These are phyloP conservation scores for Tetranychus piercei DNA, from an alignment of 2,888 invertebrate species.

Conservation along the genomic window DNA sequence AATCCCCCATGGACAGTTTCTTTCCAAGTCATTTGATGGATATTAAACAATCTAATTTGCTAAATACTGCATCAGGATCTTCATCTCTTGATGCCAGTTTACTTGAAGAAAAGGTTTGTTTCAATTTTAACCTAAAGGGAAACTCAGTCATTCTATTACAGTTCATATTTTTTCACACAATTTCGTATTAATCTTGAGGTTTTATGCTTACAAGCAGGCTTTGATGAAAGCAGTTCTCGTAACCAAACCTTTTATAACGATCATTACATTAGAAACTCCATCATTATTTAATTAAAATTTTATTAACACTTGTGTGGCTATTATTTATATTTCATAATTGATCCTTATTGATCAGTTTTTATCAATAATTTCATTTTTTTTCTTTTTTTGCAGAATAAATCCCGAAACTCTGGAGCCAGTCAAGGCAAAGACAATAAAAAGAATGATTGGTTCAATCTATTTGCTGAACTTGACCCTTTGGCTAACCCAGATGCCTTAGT, in stretches of 20 bases:
- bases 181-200: too few relatives aligned
- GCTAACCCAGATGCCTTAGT: constrained; percentile 54
- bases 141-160: too few relatives aligned
- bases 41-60: constrained; percentile 4
- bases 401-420: not conserved
- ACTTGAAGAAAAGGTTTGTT: not conserved
- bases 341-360: not conserved
- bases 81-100: not conserved
- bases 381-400: not conserved
- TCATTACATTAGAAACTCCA: constrained; percentile 14
- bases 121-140: too few relatives aligned
- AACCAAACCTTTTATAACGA: constrained; percentile 5
- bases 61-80: not conserved
- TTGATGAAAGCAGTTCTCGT: too few relatives aligned
- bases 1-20: constrained; percentile 4
- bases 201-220: too few relatives aligned
- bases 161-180: too few relatives aligned
- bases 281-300: not conserved
- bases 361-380: not conserved
- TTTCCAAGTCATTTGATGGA: constrained; percentile 21
- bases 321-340: not conserved
- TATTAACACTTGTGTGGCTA: not conserved
- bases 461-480: constrained; percentile 78
- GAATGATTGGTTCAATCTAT: constrained; percentile 63
- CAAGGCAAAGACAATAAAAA: not conserved